A percentile compares a stretch with the other conserved stretches of the same genome.
These are phyloP conservation scores for Chymomyza costata DNA, from an alignment of 1,140 invertebrate species.

Conservation along the genomic window DNA sequence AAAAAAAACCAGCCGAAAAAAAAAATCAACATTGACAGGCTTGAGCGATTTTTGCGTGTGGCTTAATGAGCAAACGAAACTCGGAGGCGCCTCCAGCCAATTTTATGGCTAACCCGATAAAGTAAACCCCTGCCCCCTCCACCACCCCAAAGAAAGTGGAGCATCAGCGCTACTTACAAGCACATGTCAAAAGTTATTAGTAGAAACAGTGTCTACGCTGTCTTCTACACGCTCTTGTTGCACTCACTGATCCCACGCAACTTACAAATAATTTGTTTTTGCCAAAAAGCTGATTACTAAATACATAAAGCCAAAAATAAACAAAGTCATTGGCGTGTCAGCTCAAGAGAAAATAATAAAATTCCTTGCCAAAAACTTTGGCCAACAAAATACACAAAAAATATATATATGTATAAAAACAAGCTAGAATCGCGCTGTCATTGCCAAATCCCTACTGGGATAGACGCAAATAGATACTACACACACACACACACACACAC, in stretches of 20 bases:
- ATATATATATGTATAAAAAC: no score
- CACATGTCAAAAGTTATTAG: slow-evolving; percentile 71
- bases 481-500: neutral
- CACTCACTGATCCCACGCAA: neutral
- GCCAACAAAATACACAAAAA: no score
- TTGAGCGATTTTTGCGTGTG: slow-evolving; percentile 20
- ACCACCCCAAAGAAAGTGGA: no score
- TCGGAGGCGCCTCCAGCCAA: slow-evolving; percentile 3
- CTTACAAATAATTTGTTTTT: slow-evolving; percentile 60
- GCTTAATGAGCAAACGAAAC: slow-evolving; percentile 56
- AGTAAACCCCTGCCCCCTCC: neutral
- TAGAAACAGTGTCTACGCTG: no score
- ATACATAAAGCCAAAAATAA: slow-evolving; percentile 60
- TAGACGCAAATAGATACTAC: neutral
- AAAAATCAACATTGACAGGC: slow-evolving; percentile 53
- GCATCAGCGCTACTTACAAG: slow-evolving; percentile 51
- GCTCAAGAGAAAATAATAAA: slow-evolving; percentile 42
- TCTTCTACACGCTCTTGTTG: slow-evolving; percentile 4
- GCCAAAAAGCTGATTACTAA: slow-evolving; percentile 62
- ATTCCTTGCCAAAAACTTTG: slow-evolving; percentile 46
- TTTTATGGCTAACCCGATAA: slow-evolving; percentile 21
- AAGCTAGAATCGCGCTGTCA: slow-evolving; percentile 55
- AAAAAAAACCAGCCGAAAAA: no score
- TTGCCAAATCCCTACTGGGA: slow-evolving; percentile 51
- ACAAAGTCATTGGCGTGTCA: slow-evolving; percentile 58